Conservation (phyloP, 2,888 invertebrate species). For the Steinernema hermaphroditum region DNA sequence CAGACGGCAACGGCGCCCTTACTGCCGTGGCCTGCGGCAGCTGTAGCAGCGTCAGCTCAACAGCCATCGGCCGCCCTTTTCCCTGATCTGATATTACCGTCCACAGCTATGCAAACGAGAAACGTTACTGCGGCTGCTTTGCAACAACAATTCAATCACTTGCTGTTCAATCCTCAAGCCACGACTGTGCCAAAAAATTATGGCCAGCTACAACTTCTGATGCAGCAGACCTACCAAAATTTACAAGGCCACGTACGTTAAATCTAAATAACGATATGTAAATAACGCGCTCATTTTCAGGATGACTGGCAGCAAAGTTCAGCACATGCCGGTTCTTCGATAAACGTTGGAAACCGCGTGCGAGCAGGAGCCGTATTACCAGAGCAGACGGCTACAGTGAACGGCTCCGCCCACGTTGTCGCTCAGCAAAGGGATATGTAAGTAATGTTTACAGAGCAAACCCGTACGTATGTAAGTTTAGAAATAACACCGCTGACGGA, state of each 20-base stretch:
- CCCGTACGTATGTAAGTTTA: neutral
- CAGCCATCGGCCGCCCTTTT: constrained; percentile 25
- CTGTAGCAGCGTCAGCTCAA: constrained; percentile 37
- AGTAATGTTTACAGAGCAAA: neutral
- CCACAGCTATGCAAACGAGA: constrained; percentile 14
- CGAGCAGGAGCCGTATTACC: neutral
- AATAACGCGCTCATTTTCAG: constrained; percentile 7
- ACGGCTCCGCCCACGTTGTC: neutral
- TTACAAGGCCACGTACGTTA: constrained; percentile 34
- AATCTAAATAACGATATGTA: neutral
- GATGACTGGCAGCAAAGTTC: neutral
- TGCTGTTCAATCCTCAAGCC: constrained; percentile 16
- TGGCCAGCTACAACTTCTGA: constrained; percentile 38
- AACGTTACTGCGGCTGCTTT: constrained; percentile 19
- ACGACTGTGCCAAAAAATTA: neutral
- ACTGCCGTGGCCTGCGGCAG: constrained; percentile 31
- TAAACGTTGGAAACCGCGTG: constrained; percentile 3
- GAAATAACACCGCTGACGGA: neutral
- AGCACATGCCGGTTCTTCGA: neutral
- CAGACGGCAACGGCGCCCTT: constrained; percentile 30
- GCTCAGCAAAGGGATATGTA: constrained; percentile 8
- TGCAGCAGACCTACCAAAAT: constrained; percentile 41
- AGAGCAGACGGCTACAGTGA: neutral
- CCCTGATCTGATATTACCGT: constrained; percentile 3
- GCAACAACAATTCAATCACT: constrained; percentile 29